Evolutionary conservation across 2,797 vertebrate species (phyloP).

Genomic region (Antrozous pallidus): DNA sequence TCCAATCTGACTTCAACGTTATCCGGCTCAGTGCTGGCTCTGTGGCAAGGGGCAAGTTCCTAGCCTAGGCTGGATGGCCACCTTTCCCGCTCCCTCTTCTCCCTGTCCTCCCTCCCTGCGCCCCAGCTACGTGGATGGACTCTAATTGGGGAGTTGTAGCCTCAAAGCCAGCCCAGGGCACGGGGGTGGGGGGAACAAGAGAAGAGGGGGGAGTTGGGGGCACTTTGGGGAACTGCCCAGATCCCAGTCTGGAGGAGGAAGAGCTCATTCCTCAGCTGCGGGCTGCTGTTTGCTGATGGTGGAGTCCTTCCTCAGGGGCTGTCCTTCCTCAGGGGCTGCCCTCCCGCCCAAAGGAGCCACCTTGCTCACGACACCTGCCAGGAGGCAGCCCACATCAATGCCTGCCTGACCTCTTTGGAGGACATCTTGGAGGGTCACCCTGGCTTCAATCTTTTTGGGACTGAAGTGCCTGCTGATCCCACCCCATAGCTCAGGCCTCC

Average conservation of each 20-base stretch:
- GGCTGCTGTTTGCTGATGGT: not conserved
- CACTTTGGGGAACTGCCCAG: accelerated
- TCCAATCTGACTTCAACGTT: too few species aligned
- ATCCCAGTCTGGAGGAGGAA: not conserved
- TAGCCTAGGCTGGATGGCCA: not conserved
- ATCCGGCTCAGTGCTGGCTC: not conserved
- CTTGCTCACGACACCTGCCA: too few species aligned
- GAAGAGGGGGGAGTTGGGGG: not conserved
- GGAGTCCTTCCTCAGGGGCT: not conserved
- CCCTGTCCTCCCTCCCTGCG: accelerated
- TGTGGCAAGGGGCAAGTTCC: too few species aligned
- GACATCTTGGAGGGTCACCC: not conserved
- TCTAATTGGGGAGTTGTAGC: not conserved
- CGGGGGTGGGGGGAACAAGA: too few species aligned
- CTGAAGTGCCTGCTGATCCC: not conserved
- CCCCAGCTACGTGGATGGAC: accelerated
- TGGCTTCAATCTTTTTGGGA: not conserved
- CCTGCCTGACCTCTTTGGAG: too few species aligned
- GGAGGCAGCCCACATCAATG: not conserved
- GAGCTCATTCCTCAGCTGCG: accelerated
- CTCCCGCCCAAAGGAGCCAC: too few species aligned
- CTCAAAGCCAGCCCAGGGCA: accelerated
- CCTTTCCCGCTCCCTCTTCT: too few species aligned
- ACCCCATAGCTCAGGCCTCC: accelerated
- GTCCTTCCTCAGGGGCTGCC: accelerated